Evolutionary conservation across 2,888 invertebrate genomes (phyloP).

Genomic region (Clanis bilineata): DNA sequence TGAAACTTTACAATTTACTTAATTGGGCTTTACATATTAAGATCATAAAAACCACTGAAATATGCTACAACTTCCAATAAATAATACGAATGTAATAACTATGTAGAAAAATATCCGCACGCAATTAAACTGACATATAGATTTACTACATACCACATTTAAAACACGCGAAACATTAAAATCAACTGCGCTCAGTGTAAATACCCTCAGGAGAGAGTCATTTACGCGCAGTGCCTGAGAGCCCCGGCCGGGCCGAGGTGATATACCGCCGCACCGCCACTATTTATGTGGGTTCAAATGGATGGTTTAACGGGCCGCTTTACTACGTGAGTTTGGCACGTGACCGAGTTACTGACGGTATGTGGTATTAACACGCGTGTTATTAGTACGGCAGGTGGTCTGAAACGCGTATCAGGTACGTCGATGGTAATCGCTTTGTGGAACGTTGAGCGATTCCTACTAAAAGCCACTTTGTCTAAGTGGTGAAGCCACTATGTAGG

Average conservation of each 20-base stretch:
- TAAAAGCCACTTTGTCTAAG: neutral
- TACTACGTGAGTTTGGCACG: conserved; percentile 9
- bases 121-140: neutral
- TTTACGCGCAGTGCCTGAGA: neutral
- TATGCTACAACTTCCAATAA: no score
- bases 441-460: neutral
- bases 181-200: conserved; percentile 3
- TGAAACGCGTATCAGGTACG: neutral
- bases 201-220: neutral
- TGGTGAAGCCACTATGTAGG: neutral
- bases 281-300: conserved; percentile 19
- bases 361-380: neutral
- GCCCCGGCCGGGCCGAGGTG: conserved; percentile 8
- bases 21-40: no score
- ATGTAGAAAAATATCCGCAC: neutral
- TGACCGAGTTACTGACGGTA: neutral
- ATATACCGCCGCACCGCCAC: conserved; percentile 12
- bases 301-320: conserved; percentile 17
- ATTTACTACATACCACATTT: neutral
- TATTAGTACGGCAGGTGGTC: conserved; percentile 4
- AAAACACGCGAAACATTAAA: neutral
- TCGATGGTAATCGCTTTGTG: neutral
- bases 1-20: no score
- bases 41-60: no score
- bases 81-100: no score